Evolutionary conservation across 2,888 invertebrate genomes (phyloP), one percentile per base, ranked within the genome.

Genomic region (Gisinianus flammeolus): DNA sequence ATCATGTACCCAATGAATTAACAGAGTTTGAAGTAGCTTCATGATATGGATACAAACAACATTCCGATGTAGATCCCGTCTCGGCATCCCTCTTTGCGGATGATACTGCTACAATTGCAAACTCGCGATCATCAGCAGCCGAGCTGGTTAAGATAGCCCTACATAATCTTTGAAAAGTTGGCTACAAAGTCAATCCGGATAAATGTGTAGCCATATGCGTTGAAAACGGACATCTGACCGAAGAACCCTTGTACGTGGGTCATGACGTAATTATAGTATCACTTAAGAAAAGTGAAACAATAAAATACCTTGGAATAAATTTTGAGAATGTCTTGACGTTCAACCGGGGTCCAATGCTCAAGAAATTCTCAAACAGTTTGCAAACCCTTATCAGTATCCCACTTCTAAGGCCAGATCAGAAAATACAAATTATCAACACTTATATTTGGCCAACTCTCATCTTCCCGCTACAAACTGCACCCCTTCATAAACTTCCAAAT

Each of bases 361-460:
- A 16, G 8, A 66, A 66, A 12, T 26, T 66, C 2, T 19, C 16
- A 19, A 30, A 30, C 4, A 12, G 16, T 16, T 6, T 66, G 28
- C 30, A 30, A 66, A 66, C 10, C 1, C 2, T 66, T 3, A 19
- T 8, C 1, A 30, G 30, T 12, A 30, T 31, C 5, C 22, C 22
- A 1, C 28, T 66, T 12, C 66, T 66, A 12, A 5, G 66, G 4
- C 66, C 66, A 16, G 66, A 66, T 19, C 66, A 66, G 31, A 66
- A 66, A 26, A 30, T 68, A 24, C n/a, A 33, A 10, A 35, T 68
- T 8, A 0, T 44, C 2, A 70, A 70, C 12, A 16, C 24, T 4
- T 70, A 52, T 26, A 16, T 70, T 5, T 70, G 70, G 54, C 70
- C 70, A 22, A 52, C 54, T 6, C 54, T 70, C 4, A 26, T 70